Conservation (phyloP, 1,140 invertebrate genomes). For the Drosophila kurseongensis region DNA sequence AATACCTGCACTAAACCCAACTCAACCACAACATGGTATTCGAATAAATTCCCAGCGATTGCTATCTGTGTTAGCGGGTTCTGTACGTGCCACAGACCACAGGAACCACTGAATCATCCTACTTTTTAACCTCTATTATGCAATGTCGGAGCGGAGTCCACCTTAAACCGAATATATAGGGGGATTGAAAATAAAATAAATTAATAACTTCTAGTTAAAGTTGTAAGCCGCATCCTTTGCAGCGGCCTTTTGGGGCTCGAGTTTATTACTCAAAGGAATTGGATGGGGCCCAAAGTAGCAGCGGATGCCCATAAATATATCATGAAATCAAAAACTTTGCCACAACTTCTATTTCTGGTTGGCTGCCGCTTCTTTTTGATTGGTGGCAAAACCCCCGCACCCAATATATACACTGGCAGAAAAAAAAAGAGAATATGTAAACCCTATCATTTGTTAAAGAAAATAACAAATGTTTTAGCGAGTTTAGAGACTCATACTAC, state of each 20-base stretch:
- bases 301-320: slow-evolving; percentile 79
- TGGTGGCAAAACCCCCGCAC: slow-evolving; percentile 36
- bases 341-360: slow-evolving; percentile 64
- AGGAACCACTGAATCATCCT: slow-evolving; percentile 21
- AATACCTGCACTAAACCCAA: slow-evolving; percentile 3
- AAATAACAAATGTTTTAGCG: too few species aligned
- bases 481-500: too few species aligned
- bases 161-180: slow-evolving; percentile 48
- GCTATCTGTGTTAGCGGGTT: slow-evolving; percentile 31
- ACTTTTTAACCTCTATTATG: slow-evolving; percentile 13
- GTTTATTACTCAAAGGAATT: slow-evolving; percentile 79
- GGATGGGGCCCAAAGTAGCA: slow-evolving; percentile 47
- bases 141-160: neutral
- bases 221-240: slow-evolving; percentile 40
- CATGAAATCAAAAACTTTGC: slow-evolving; percentile 81
- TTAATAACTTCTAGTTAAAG: slow-evolving; percentile 56
- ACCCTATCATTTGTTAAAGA: too few species aligned
- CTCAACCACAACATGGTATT: slow-evolving; percentile 13
- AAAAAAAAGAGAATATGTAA: neutral
- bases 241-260: slow-evolving; percentile 38
- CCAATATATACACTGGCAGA: slow-evolving; percentile 2
- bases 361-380: slow-evolving; percentile 56
- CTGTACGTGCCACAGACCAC: slow-evolving; percentile 24
- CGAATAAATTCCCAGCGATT: slow-evolving; percentile 31
- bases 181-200: slow-evolving; percentile 28